Evolutionary conservation across 2,113 vertebrate genomes (phyloP).

Genomic region (Fregata magnificens): DNA sequence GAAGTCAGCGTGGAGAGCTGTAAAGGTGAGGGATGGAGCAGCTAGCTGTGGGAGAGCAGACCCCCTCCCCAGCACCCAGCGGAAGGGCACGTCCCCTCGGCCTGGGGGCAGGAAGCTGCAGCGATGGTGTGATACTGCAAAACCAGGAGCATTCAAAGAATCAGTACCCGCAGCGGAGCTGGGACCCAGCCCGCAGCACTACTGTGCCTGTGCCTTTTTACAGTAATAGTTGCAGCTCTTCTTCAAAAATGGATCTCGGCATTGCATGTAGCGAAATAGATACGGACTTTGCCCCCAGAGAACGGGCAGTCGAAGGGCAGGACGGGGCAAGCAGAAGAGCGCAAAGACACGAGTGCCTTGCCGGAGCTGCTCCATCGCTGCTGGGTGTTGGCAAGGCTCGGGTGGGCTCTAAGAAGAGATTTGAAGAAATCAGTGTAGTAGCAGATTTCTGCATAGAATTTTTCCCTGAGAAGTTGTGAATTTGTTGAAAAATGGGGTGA

Average conservation of each 20-base stretch:
- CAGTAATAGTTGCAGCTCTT: fast-evolving
- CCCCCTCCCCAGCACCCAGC: neutral
- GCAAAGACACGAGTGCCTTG: neutral
- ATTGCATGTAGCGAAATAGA: fast-evolving
- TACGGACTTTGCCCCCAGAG: neutral
- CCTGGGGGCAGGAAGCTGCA: neutral
- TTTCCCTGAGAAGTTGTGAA: neutral
- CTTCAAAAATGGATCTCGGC: neutral
- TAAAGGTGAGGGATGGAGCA: neutral
- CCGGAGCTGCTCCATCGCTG: neutral
- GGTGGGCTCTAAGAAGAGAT: no score
- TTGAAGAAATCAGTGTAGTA: neutral
- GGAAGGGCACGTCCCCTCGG: neutral
- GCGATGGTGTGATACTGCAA: neutral
- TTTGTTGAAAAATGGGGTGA: neutral
- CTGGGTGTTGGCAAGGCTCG: fast-evolving
- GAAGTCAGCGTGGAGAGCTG: fast-evolving
- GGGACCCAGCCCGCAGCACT: neutral
- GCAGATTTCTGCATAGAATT: neutral
- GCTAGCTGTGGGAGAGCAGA: neutral
- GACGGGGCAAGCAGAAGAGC: neutral
- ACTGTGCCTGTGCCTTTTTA: neutral
- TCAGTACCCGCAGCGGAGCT: neutral
- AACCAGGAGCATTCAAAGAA: neutral
- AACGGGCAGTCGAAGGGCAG: neutral